These are phyloP conservation scores for Panopea generosa DNA, from an alignment of 2,888 invertebrate genomes.

Conservation along the genomic window DNA sequence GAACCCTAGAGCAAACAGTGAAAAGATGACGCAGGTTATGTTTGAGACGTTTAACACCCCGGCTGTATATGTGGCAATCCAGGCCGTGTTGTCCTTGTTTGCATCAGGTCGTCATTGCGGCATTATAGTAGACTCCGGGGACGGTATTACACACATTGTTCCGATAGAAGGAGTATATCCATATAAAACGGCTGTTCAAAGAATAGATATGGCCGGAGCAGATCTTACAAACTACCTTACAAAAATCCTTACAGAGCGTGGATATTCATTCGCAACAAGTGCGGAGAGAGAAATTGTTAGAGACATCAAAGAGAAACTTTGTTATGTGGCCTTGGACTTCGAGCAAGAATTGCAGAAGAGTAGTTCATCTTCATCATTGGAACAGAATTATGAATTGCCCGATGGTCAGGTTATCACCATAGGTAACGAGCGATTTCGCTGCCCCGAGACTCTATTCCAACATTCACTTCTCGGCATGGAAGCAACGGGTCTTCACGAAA, in stretches of 20 bases:
- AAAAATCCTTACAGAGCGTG: too few species aligned
- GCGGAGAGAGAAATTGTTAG: too few species aligned
- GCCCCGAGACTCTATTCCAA: conserved; percentile 77
- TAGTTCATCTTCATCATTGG: conserved; percentile 68
- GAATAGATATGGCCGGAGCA: conserved; percentile 75
- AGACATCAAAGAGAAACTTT: conserved; percentile 55
- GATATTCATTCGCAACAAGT: too few species aligned
- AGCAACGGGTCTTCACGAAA: conserved; percentile 71
- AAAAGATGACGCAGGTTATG: conserved; percentile 85
- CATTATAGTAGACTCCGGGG: too few species aligned
- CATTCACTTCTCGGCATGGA: conserved; percentile 79
- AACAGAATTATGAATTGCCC: conserved; percentile 72
- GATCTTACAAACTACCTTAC: conserved; percentile 68
- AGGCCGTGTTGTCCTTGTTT: too few species aligned
- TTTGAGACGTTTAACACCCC: too few species aligned
- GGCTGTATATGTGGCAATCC: too few species aligned
- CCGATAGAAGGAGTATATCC: conserved; percentile 87
- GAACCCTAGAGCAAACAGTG: conserved; percentile 94
- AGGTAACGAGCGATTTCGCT: conserved; percentile 33
- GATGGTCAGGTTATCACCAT: conserved; percentile 82
- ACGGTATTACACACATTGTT: conserved; percentile 89
- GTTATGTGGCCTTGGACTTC: conserved; percentile 64
- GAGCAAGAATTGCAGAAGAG: conserved; percentile 75
- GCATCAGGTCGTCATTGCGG: too few species aligned
- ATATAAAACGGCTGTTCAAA: conserved; percentile 71